Base-by-base conservation (phyloP, 2,888 invertebrate species). In the Eupithecia subumbrata region DNA sequence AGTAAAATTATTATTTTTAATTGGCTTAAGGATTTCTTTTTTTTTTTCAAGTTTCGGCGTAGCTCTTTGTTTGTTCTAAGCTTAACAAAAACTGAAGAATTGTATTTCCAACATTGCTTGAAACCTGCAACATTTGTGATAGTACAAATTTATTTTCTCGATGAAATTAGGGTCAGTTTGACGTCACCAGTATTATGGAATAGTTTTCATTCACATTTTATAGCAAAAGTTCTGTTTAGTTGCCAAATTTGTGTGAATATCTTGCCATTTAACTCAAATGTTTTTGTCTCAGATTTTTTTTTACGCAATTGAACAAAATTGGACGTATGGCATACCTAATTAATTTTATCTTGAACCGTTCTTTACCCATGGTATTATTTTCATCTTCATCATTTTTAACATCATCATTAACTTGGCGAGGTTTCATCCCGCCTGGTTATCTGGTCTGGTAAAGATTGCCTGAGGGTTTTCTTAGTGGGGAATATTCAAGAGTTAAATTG, bases 171-270 rank as follows among this genome's bases (percentile, higher is more conserved):
- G 83, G 83, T 88, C 88, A 86, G 82, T 84, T 86, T 82, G 72
- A 77, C 82, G 84, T 77, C 75, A 88, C 86, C 92, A 93, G 93
- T 92, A 93, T 93, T 92, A 91, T 85, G 81, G 84, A 82, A 69
- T 72, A 30, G 68, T 70, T 73, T 73, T 69, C 72, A 74, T 67
- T 79, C 43, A 74, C 71, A 76, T 56, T n/a, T 72, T 64, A 64
- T 34, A 34, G 18, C 34, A 68, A 67, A 68, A 68, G 0, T 84
- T 83, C 83, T 25, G 25, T 84, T 69, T 83, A 82, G 86, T 84
- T 85, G 84, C 82, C 76, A 63, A 69, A 72, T 76, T 74, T 69
- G 56, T 40, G 72, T 71, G 52, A 76, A 66, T 73, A 72, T 80
- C 80, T 80, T 82, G 82, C 82, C 82, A 82, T 79, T 77, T 37